Evolutionary conservation across 2,113 vertebrate species (phyloP).

Genomic region (Stegostoma tigrinum): DNA sequence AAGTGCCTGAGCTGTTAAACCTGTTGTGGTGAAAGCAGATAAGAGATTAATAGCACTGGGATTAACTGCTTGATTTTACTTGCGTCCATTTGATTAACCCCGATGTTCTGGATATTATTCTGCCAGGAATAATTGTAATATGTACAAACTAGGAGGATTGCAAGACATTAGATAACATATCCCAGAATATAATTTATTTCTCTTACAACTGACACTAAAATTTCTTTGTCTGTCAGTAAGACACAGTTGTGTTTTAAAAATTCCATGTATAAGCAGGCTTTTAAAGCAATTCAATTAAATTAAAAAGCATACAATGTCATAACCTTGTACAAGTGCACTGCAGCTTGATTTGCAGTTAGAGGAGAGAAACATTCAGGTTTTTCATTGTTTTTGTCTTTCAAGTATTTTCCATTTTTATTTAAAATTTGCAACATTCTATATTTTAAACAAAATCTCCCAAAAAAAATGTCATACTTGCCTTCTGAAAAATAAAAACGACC

Average conservation of each 20-base stretch:
- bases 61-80: not conserved
- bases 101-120: not conserved
- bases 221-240: not conserved
- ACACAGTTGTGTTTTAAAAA: not conserved
- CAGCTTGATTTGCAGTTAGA: not conserved
- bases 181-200: not conserved
- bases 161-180: not conserved
- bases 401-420: not conserved
- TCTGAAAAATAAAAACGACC: not conserved
- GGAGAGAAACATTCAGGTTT: not conserved
- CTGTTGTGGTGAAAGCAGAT: conserved; percentile 15
- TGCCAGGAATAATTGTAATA: conserved; percentile 1
- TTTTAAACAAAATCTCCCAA: not conserved
- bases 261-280: not conserved
- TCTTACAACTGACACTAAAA: not conserved
- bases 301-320: not conserved
- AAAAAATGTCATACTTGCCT: not conserved
- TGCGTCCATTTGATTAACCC: not conserved
- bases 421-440: not conserved
- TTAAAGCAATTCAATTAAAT: not conserved
- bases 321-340: not conserved
- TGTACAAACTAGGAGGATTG: not conserved
- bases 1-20: not conserved
- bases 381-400: not conserved
- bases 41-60: conserved; percentile 25